Evolutionary conservation across 64 coral and sea anemone species (phyloP).

Genomic region (Pocillopora damicornis): DNA sequence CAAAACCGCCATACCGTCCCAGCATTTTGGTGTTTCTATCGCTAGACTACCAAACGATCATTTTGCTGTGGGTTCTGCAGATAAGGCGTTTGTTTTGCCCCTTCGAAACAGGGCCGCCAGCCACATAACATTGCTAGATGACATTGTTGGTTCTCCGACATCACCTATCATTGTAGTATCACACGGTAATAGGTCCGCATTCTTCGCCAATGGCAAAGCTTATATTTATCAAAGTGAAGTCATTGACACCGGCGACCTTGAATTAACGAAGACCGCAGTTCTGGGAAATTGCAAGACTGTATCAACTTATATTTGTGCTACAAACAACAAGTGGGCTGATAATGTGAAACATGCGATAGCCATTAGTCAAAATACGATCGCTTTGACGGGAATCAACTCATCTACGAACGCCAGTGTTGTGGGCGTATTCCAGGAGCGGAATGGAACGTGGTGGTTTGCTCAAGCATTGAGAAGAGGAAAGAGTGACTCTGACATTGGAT

Average conservation of each 20-base stretch:
- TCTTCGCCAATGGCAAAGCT: neutral
- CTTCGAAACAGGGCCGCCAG: constrained; percentile 14
- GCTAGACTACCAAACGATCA: constrained; percentile 6
- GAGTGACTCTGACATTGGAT: constrained; percentile 37
- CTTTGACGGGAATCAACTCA: constrained; percentile 39
- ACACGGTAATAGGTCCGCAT: neutral
- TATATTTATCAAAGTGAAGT: neutral
- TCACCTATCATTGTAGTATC: constrained; percentile 1
- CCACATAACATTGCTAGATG: neutral
- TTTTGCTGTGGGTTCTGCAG: constrained; percentile 25
- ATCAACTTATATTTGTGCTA: constrained; percentile 11
- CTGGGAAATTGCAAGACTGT: constrained; percentile 16
- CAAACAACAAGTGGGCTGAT: constrained; percentile 44
- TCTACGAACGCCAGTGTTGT: constrained; percentile 52
- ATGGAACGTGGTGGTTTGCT: constrained; percentile 38
- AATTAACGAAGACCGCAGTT: neutral
- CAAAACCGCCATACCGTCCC: constrained; percentile 32
- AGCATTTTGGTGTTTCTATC: constrained; percentile 47
- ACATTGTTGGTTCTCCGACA: neutral
- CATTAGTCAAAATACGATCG: constrained; percentile 43
- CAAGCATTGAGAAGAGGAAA: constrained; percentile 29
- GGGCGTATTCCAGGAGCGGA: constrained; percentile 57
- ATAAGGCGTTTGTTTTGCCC: constrained; percentile 24
- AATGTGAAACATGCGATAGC: constrained; percentile 29
- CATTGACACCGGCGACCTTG: neutral